Conservation (phyloP, 2,888 invertebrate genomes). For the Thymelicus acteon region DNA sequence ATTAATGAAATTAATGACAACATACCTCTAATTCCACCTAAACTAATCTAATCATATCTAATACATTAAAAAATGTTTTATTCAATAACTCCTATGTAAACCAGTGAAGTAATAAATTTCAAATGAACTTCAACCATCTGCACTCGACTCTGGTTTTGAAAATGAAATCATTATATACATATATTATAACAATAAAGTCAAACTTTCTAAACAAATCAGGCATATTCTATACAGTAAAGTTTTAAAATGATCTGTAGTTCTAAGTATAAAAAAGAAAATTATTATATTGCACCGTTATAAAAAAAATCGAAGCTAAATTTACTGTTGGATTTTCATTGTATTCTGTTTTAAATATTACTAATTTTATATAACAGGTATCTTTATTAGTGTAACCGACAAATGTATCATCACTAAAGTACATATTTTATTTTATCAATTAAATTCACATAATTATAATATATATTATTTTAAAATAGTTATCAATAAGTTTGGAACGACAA, state of each 20-base stretch:
- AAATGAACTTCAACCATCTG: constrained; percentile 46
- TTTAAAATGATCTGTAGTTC: constrained; percentile 7
- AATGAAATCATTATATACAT: constrained; percentile 79
- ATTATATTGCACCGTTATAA: constrained; percentile 29
- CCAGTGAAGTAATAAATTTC: constrained; percentile 41
- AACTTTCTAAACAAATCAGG: constrained; percentile 47
- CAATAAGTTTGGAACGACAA: constrained; percentile 53
- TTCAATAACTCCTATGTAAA: constrained; percentile 42
- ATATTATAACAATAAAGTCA: constrained; percentile 73
- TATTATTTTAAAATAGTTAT: constrained; percentile 44
- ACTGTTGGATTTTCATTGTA: constrained; percentile 7
- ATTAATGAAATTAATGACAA: constrained; percentile 65
- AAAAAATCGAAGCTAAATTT: constrained; percentile 11
- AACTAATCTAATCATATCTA: constrained; percentile 72
- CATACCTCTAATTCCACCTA: constrained; percentile 72
- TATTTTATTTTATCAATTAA: constrained; percentile 13
- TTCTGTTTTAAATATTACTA: constrained; percentile 21
- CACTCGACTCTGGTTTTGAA: constrained; percentile 41
- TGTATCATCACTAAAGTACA: constrained; percentile 13
- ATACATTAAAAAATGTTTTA: constrained; percentile 44
- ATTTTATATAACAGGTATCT: constrained; percentile 24
- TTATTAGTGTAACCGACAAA: constrained; percentile 14
- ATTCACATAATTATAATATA: constrained; percentile 25
- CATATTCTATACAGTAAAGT: constrained; percentile 51
- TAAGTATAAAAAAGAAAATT: constrained; percentile 7